Base-by-base conservation (phyloP, 2,797 vertebrate species). In the Enoplosus armatus region DNA sequence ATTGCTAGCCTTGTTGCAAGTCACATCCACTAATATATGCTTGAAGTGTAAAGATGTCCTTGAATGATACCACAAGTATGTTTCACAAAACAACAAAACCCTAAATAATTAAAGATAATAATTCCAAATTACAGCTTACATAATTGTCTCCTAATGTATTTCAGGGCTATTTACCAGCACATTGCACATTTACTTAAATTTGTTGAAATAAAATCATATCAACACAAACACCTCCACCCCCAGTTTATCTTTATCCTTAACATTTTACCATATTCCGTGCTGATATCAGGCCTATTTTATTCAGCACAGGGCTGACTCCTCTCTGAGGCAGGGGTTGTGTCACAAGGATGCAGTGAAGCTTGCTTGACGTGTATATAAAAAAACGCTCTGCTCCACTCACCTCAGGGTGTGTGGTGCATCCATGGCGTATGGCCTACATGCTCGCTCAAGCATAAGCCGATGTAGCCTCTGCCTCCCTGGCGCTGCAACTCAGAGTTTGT, bases 351-450 rank as follows among this genome's bases (percentile, higher is more conserved):
- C 91, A 91, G 75, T 90, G 87, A 92, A 91, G 91, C 92, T 90
- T 85, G 58, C 82, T 88, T 93, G 85, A 93, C 69, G 68, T 86
- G 78, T 87, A 85, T 87, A 82, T 78, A 72, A 67, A 48, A 85
- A 67, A 76, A 33, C 6, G 33, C 87, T 84, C 80, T 75, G 83
- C 83, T 87, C 54, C 73, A 91, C 89, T 91, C 90, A 94, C 94
- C 94, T 92, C 91, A 75, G 95, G 95, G 93, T 89, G 89, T 88
- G 89, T 83, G 83, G 86, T 79, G 90, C 93, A 91, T 94, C 90
- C 85, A 75, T 88, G 88, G 86, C 54, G 86, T 90, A 90, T 95
- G 95, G 92, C 95, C 95, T 96, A 96, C 90, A 96, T 96, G 95
- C 92, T 94, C 92, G 79, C 80, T 94, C 86, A 93, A 95, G 94